These are phyloP conservation scores for Drosophila pallidifrons DNA, from an alignment of 1,140 invertebrate species.

Conservation along the genomic window DNA sequence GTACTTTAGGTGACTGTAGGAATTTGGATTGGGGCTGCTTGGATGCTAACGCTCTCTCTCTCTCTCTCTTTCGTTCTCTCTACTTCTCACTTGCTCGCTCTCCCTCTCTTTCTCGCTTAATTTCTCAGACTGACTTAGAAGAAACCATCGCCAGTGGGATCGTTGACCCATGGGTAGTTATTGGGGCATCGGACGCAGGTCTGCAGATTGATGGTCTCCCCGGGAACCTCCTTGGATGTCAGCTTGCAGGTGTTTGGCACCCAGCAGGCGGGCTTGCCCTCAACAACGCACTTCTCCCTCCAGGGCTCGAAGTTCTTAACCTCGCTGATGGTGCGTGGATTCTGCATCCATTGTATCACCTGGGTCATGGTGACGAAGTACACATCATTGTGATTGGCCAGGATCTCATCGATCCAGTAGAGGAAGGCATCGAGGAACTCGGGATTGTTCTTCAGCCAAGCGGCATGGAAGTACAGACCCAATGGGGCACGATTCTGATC, in stretches of 20 bases:
- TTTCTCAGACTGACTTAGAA: slow-evolving; percentile 88
- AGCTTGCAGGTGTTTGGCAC: slow-evolving; percentile 95
- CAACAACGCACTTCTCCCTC: slow-evolving; percentile 95
- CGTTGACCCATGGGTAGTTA: slow-evolving; percentile 93
- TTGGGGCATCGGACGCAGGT: slow-evolving; percentile 96
- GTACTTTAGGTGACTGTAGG: slow-evolving; percentile 42
- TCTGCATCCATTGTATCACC: slow-evolving; percentile 98
- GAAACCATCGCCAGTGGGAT: slow-evolving; percentile 96
- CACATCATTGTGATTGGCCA: slow-evolving; percentile 95
- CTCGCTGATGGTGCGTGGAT: slow-evolving; percentile 93
- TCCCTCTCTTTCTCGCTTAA: background rate
- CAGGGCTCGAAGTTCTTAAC: slow-evolving; percentile 97
- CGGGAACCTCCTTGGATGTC: slow-evolving; percentile 95
- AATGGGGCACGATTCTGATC: slow-evolving; percentile 96
- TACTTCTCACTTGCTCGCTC: background rate
- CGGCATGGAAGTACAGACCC: slow-evolving; percentile 97
- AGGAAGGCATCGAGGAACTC: slow-evolving; percentile 97
- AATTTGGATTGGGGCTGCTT: slow-evolving; percentile 43
- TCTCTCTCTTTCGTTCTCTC: slow-evolving; percentile 9
- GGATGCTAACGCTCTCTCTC: slow-evolving; percentile 39
- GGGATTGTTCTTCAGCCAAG: slow-evolving; percentile 97
- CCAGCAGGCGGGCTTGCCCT: slow-evolving; percentile 92
- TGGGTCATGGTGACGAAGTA: slow-evolving; percentile 99
- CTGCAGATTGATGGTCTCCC: slow-evolving; percentile 96
- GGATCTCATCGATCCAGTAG: slow-evolving; percentile 97